Percentiles rank a stretch among this genome's conserved stretches.
These are phyloP conservation scores for Alaudala cheleensis DNA, from an alignment of 2,113 vertebrate genomes.

Conservation along the genomic window DNA sequence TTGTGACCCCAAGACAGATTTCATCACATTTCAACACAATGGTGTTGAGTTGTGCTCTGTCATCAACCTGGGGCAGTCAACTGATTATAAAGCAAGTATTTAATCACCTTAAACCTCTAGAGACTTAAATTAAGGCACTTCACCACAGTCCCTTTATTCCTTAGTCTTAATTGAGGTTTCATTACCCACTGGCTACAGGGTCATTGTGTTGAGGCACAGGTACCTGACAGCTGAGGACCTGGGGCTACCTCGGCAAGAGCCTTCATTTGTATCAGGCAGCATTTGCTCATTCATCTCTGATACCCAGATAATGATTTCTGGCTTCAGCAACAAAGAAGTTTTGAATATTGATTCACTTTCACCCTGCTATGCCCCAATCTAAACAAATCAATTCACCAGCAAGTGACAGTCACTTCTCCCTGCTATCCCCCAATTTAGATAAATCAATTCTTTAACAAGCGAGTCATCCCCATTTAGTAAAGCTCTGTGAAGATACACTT, in stretches of 20 bases:
- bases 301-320: background rate
- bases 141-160: background rate
- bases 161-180: slow-evolving; percentile 42
- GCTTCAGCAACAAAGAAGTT: background rate
- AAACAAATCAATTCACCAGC: background rate
- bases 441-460: background rate
- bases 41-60: background rate
- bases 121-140: slow-evolving; percentile 59
- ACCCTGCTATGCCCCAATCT: background rate
- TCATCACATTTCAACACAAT: slow-evolving; percentile 51
- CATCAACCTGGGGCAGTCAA: slow-evolving; percentile 10
- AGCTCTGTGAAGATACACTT: background rate
- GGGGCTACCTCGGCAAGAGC: background rate
- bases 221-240: background rate
- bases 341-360: background rate
- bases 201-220: slow-evolving; percentile 41
- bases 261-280: background rate
- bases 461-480: background rate
- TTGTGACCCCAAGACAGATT: slow-evolving; percentile 41
- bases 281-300: background rate
- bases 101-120: slow-evolving; percentile 53
- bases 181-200: slow-evolving; percentile 37
- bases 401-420: background rate
- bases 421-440: background rate
- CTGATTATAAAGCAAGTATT: slow-evolving; percentile 65